Base-by-base conservation (phyloP, 2,113 vertebrate genomes). In the Alexandromys fortis region DNA sequence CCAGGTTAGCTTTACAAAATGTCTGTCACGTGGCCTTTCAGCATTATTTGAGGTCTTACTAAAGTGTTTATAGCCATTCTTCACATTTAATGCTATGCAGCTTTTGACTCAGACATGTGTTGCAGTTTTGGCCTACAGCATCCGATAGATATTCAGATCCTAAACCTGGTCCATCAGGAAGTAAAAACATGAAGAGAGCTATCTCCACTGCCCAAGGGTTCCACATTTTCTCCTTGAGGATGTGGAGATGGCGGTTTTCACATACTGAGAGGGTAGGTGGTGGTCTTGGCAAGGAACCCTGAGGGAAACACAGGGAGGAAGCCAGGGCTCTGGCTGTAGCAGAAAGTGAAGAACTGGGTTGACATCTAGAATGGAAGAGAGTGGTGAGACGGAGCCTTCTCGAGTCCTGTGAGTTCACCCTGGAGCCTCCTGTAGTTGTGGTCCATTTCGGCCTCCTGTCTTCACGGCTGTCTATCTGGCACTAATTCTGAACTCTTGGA, bases 91-190 rank as follows among this genome's bases (percentile, higher is more conserved):
- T 47, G 63, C n/a, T 55, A 30, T 65, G 17, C 5, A 47, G 30
- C 72, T 82, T 89, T 91, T 55, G 86, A 68, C 92, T 28, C 22
- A 91, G 47, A 45, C 24, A 73, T 17, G 2, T 67, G 1, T 72
- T 9, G 30, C 87, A 52, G 92, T 76, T 95, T 91, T 82, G 86
- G 38, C 17, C 45, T 89, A 68, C 26, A 79, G 55, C 67, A 47
- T 19, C 78, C 14, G 82, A 17, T 67, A 83, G 42, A 78, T 92
- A 82, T 86, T 92, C 82, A 91, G 89, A 91, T 83, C 96, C 61
- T 61, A 89, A 67, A 45, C 86, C 61, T 91, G 19, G 38, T 94
- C 63, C 13, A 3, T 12, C 13, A 86, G 47, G 78, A 95, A 45
- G 73, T 75, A 63, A 90, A 91, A 35, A 7, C 28, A 70, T 63